Evolutionary conservation across 2,888 invertebrate genomes (phyloP), one percentile per base, ranked within the genome.

Genomic region (Melanotus villosus): DNA sequence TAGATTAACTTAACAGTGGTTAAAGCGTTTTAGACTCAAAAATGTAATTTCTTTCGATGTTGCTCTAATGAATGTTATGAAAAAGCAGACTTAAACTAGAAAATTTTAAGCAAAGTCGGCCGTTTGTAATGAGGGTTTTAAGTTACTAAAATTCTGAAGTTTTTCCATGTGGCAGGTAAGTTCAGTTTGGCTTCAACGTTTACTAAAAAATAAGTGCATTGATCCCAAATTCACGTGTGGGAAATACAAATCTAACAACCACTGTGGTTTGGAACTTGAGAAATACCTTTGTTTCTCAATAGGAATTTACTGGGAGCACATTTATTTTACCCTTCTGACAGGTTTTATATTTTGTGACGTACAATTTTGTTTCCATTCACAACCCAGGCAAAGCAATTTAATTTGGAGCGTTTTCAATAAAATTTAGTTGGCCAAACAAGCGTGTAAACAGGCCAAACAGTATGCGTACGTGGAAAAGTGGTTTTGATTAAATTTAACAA

Each of bases 301-400:
- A 18, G 7, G 26, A 52, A 30, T 10, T 10, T 26, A 26, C 26
- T 26, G 3, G 3, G 4, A 7, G 32, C 30, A 52, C 52, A 52
- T 52, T 52, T 52, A 52, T 52, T 32, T 32, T 10, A 9, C 52
- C 52, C 52, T 32, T 32, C 50, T 30, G 52, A 52, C 52, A 52
- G 52, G 52, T 52, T 52, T 52, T 52, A 52, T 52, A 52, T 52
- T 52, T 14, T 10, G 32, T 52, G 52, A 52, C 52, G 52, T 34
- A 52, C 52, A 52, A 52, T 52, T 52, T 52, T 52, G 32, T 34
- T 52, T 52, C 32, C 12, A 18, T 26, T 26, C 38, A 3, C 38
- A 12, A 45, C 14, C 32, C 7, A 4, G 32, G 14, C 52, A 32
- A 52, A 52, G 52, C 52, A 52, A 52, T 52, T 52, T 47, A 47